Evolutionary conservation across 2,797 vertebrate genomes (phyloP).

Genomic region (Potorous gilbertii): DNA sequence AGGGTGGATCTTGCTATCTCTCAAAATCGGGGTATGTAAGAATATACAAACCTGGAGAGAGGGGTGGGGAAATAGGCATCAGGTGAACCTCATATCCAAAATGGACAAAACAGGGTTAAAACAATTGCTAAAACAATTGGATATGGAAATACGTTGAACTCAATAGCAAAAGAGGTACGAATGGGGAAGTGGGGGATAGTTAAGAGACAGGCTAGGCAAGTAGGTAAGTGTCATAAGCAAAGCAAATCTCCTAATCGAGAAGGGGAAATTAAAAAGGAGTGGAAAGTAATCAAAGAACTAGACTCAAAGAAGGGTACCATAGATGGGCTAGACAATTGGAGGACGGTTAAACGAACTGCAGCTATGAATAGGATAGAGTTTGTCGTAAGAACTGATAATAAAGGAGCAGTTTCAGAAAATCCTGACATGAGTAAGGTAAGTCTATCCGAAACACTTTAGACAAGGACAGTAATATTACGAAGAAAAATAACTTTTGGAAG

Average conservation of each 20-base stretch:
- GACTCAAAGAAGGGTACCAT: not conserved
- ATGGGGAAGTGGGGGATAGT: not conserved
- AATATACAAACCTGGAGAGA: not conserved
- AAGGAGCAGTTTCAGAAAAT: not conserved
- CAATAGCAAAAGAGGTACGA: too few species aligned
- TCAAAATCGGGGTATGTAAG: not conserved
- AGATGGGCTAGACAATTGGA: not conserved
- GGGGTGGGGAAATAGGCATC: not conserved
- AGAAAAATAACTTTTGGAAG: not conserved
- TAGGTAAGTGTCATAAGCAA: not conserved
- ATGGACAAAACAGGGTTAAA: not conserved
- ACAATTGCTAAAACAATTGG: not conserved
- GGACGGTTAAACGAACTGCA: not conserved
- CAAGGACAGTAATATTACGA: not conserved
- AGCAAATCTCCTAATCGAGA: not conserved
- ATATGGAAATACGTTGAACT: not conserved
- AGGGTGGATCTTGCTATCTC: not conserved
- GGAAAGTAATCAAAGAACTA: not conserved
- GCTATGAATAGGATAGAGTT: not conserved
- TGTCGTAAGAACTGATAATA: not conserved
- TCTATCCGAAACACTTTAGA: not conserved
- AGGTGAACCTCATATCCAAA: not conserved
- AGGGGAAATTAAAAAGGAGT: not conserved
- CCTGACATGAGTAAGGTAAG: not conserved
- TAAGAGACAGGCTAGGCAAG: not conserved